A percentile compares a stretch with the other conserved stretches of the same genome.
These are phyloP conservation scores for Pycnonotus jocosus DNA, from an alignment of 2,113 vertebrate species.

Conservation along the genomic window DNA sequence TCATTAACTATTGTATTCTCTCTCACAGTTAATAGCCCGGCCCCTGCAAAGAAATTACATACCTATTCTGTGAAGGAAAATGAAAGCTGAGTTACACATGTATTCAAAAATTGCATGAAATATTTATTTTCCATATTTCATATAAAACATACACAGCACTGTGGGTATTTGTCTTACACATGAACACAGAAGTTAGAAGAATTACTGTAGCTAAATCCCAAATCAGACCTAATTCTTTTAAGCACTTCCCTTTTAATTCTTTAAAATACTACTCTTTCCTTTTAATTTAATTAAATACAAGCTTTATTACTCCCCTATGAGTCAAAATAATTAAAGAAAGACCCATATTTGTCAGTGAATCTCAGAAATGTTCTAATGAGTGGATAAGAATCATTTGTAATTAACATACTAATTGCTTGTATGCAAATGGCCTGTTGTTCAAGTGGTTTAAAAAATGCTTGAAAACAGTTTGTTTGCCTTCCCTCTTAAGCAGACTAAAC, in stretches of 20 bases:
- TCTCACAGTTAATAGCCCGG: neutral
- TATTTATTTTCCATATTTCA: neutral
- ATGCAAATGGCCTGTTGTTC: slow-evolving; percentile 59
- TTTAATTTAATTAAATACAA: slow-evolving; percentile 37
- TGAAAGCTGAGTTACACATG: neutral
- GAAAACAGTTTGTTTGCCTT: slow-evolving; percentile 70
- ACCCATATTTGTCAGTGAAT: slow-evolving; percentile 24
- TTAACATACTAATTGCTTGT: slow-evolving; percentile 70
- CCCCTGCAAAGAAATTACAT: neutral
- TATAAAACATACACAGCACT: neutral
- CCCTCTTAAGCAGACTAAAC: slow-evolving; percentile 59
- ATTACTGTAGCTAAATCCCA: neutral
- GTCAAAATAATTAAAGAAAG: slow-evolving; percentile 46
- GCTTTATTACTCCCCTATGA: neutral
- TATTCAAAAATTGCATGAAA: neutral
- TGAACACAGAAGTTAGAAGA: neutral
- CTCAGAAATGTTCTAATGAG: slow-evolving; percentile 53
- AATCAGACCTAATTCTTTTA: neutral
- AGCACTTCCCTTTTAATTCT: neutral
- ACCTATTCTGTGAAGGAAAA: neutral
- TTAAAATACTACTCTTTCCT: neutral
- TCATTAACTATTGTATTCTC: neutral
- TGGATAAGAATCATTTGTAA: slow-evolving; percentile 56
- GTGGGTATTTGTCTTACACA: neutral
- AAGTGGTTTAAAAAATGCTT: slow-evolving; percentile 69